phyloP scores from a whole-genome alignment of 2,888 invertebrate species.

The Cotesia congregata region DNA sequence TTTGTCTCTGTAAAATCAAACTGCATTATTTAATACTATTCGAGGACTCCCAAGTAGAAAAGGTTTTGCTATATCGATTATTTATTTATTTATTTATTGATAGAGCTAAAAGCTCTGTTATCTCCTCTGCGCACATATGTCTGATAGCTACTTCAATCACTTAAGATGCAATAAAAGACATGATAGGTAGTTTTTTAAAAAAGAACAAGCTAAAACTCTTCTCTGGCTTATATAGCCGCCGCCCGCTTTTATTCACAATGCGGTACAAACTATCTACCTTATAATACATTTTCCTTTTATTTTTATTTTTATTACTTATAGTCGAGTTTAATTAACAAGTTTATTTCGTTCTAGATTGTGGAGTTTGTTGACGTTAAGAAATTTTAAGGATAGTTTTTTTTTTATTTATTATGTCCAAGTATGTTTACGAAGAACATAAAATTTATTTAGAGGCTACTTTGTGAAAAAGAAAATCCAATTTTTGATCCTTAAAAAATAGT shows the following conservation, averaged over 20 bases:
- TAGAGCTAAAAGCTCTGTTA: neutral
- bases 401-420: neutral
- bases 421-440: neutral
- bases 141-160: constrained; percentile 18
- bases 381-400: neutral
- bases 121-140: neutral
- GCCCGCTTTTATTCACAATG: neutral
- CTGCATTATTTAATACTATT: neutral
- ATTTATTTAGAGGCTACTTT: neutral
- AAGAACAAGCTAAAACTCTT: neutral
- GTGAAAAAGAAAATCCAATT: neutral
- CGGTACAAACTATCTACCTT: neutral
- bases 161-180: neutral
- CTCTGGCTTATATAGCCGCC: neutral
- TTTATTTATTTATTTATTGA: neutral
- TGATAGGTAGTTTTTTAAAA: neutral
- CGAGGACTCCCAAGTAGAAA: neutral
- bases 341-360: neutral
- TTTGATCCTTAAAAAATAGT: neutral
- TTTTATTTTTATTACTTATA: neutral
- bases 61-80: neutral
- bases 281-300: neutral
- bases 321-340: neutral
- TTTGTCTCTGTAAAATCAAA: neutral
- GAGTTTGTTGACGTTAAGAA: neutral